Evolutionary conservation across 2,888 invertebrate genomes (phyloP), one percentile per base, ranked within the genome.

Genomic region (Dromius quadrimaculatus): DNA sequence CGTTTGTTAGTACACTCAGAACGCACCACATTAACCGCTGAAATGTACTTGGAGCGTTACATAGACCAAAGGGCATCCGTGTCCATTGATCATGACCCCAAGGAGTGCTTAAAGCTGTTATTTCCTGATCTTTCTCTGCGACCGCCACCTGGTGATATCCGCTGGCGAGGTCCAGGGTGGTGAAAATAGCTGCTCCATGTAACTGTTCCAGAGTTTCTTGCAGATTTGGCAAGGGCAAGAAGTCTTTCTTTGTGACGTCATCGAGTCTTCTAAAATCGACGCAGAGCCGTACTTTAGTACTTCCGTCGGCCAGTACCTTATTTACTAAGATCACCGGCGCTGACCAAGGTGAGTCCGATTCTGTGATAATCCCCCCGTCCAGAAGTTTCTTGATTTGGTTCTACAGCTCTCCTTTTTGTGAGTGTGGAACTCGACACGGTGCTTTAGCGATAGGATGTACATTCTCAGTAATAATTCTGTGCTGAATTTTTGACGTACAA

Each of bases 31-130:
- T 80, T 2, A 77, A 23, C 1, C 77, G 45, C 36, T 77, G 76
- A 59, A 79, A 80, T 0, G 77, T 78, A 0, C 76, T 75, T 0
- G 78, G 78, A 0, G 77, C 77, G 20, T 77, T 77, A 54, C 73
- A 74, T 0, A 79, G 59, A 0, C 79, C 78, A 72, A 79, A 79
- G 0, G 76, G 74, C 75, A 77, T 75, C 1, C 73, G 36, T 1
- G 23, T 66, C 45, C 71, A 77, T 19, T 76, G 73, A 9, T 69
- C 76, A 20, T 76, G 76, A 0, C 74, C 75, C 2, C 72, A 54
- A 1, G 72, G 68, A 2, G 74, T 75, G 0, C 73, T 71, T 20
- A 77, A 76, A 1, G 75, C 74, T 0, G 75, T 77, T 54, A 76
- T 74, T n/a, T 69, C 68, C 3, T 20, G 36, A n/a, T 73, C 72